A percentile compares a stretch with the other conserved stretches of the same genome.
Conservation (phyloP, 2,797 vertebrate species). For the Sebastolobus alascanus region DNA sequence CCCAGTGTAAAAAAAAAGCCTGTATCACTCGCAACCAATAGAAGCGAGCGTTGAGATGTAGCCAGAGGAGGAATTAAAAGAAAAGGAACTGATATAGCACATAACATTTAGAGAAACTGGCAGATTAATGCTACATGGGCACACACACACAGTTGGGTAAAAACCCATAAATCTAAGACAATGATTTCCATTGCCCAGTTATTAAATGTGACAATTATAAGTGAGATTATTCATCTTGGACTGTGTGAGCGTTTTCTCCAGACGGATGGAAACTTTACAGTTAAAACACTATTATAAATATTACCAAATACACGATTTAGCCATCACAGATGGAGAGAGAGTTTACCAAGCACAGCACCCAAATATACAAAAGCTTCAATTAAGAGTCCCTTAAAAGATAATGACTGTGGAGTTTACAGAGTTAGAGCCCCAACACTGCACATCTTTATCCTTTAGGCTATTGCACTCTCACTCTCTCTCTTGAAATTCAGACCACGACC, state of each 20-base stretch:
- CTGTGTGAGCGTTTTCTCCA: neutral
- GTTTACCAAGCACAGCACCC: neutral
- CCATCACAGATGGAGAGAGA: conserved; percentile 12
- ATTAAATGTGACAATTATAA: neutral
- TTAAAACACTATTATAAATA: conserved; percentile 20
- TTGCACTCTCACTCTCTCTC: neutral
- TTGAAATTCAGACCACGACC: conserved; percentile 36
- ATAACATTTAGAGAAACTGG: conserved; percentile 12
- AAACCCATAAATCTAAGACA: conserved; percentile 4
- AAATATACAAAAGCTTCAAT: conserved; percentile 8
- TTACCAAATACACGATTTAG: neutral
- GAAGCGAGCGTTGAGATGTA: conserved; percentile 5
- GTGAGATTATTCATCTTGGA: neutral
- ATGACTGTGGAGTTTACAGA: neutral
- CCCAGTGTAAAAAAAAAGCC: neutral
- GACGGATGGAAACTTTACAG: neutral
- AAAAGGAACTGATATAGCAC: conserved; percentile 20
- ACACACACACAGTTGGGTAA: neutral
- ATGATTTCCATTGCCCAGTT: neutral
- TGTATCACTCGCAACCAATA: conserved; percentile 20
- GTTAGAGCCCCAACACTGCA: neutral
- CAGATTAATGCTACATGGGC: conserved; percentile 5
- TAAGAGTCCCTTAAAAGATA: conserved; percentile 23
- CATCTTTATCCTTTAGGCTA: conserved; percentile 1
- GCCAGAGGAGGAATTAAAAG: conserved; percentile 31